phyloP scores from a whole-genome alignment of 2,797 vertebrate species.

The Scarus forsteni region DNA sequence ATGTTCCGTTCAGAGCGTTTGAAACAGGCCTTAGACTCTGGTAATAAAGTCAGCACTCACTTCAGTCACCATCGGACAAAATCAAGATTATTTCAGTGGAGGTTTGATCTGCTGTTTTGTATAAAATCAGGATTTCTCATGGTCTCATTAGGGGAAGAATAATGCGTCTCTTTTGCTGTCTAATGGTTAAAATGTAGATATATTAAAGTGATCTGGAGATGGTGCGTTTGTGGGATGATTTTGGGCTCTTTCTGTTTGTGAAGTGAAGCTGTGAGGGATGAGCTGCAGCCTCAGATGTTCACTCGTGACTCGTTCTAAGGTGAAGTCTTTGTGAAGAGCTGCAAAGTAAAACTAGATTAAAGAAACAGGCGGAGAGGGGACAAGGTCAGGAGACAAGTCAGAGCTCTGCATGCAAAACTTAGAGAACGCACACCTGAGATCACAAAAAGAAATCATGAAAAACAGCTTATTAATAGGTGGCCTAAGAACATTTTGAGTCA shows the following conservation, averaged over 20 bases:
- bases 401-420: slow-evolving; percentile 6
- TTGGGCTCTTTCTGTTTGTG: slow-evolving; percentile 12
- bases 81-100: neutral
- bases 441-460: too few relatives aligned
- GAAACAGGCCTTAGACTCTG: slow-evolving; percentile 10
- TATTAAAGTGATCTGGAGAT: slow-evolving; percentile 1
- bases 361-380: slow-evolving; percentile 18
- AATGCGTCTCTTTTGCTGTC: slow-evolving; percentile 18
- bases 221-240: slow-evolving; percentile 39
- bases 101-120: neutral
- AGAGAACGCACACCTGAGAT: too few relatives aligned
- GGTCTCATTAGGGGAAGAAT: neutral
- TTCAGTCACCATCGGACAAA: neutral
- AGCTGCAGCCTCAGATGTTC: slow-evolving; percentile 10
- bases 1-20: neutral
- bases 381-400: neutral
- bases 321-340: slow-evolving; percentile 13
- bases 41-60: neutral
- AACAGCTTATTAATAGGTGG: too few relatives aligned
- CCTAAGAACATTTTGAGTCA: too few relatives aligned
- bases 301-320: slow-evolving; percentile 50
- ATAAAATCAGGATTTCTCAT: neutral
- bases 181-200: too few relatives aligned
- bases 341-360: slow-evolving; percentile 27
- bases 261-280: slow-evolving; percentile 13